A percentile compares a stretch with the other conserved stretches of the same genome.
These are phyloP conservation scores for Cephus cinctus DNA, from an alignment of 1,140 invertebrate genomes.

Conservation along the genomic window DNA sequence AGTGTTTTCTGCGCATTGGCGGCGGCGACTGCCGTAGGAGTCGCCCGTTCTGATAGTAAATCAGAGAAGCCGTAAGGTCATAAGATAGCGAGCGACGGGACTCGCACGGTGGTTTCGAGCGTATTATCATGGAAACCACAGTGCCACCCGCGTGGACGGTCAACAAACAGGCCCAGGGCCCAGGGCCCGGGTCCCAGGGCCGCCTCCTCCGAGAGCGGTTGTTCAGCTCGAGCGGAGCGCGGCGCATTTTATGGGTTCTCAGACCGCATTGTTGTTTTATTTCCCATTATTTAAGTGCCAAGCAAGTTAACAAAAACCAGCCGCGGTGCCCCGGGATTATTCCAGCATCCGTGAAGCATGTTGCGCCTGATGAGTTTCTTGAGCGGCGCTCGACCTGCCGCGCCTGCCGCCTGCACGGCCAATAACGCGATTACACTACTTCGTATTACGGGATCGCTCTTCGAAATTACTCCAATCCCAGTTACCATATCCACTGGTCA, in stretches of 20 bases:
- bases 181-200: not conserved
- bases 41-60: no score
- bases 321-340: conserved; percentile 20
- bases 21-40: no score
- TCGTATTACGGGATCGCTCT: not conserved
- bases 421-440: conserved; percentile 17
- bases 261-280: conserved; percentile 28
- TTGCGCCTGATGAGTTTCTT: conserved; percentile 23
- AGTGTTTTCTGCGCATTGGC: no score
- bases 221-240: conserved; percentile 6
- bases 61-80: no score
- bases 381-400: not conserved
- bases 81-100: no score
- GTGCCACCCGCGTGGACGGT: conserved; percentile 22
- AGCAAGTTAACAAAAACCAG: conserved; percentile 28
- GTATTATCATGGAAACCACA: conserved; percentile 18
- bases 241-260: conserved; percentile 25
- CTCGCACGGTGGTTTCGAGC: no score
- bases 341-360: conserved; percentile 17
- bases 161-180: conserved; percentile 5
- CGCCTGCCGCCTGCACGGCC: conserved; percentile 7
- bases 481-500: no score
- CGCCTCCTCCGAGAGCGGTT: not conserved
- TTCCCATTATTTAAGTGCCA: conserved; percentile 29
- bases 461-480: no score